These are phyloP conservation scores for Leptopterna dolabrata DNA, from an alignment of 2,888 invertebrate species.

Conservation along the genomic window DNA sequence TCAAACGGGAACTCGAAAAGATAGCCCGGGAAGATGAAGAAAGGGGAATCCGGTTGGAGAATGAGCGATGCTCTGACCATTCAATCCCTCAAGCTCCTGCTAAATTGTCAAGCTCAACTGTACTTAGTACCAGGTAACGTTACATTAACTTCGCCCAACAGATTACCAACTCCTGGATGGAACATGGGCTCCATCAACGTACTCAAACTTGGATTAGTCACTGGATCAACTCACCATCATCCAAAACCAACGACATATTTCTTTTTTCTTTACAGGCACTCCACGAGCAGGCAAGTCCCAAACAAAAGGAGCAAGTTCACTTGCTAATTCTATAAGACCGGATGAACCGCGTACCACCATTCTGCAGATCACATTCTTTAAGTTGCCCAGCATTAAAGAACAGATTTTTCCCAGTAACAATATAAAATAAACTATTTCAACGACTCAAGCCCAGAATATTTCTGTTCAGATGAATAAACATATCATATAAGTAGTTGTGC, in stretches of 20 bases:
- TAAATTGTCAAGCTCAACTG: background rate
- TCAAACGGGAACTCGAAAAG: background rate
- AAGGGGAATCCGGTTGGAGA: background rate
- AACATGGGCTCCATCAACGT: too few relatives aligned
- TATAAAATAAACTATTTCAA: background rate
- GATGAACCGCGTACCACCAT: background rate
- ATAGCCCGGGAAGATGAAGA: background rate
- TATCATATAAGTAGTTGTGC: too few relatives aligned
- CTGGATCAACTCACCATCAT: too few relatives aligned
- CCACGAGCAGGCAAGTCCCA: background rate
- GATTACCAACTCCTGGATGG: too few relatives aligned
- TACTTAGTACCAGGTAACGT: background rate
- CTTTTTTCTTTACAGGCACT: background rate
- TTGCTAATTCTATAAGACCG: background rate
- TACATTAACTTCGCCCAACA: too few relatives aligned
- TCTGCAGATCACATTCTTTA: background rate
- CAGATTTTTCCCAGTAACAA: background rate
- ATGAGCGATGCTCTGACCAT: background rate
- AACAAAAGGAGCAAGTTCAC: conserved; percentile 36
- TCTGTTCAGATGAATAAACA: too few relatives aligned
- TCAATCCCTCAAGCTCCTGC: background rate
- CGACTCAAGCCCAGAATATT: background rate
- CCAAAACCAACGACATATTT: background rate
- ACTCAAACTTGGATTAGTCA: too few relatives aligned
- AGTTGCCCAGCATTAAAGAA: background rate